These are phyloP conservation scores for Grapholita molesta DNA, from an alignment of 1,140 invertebrate genomes.

Conservation along the genomic window DNA sequence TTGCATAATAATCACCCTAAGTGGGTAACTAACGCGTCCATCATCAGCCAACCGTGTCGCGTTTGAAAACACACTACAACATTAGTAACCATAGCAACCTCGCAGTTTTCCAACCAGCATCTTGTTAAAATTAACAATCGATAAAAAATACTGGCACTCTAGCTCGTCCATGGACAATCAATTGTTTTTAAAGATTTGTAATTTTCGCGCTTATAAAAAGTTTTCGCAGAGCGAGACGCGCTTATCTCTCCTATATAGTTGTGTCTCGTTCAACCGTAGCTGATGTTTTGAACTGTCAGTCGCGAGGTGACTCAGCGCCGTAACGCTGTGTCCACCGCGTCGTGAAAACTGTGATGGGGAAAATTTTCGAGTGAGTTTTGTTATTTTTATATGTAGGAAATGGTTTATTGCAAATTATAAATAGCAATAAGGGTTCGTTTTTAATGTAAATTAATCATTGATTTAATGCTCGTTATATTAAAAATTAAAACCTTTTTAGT, in stretches of 20 bases:
- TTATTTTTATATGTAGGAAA: neutral
- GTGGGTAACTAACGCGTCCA: constrained; percentile 17
- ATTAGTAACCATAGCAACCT: neutral
- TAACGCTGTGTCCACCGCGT: neutral
- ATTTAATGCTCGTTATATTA: neutral
- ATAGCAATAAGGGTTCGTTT: neutral
- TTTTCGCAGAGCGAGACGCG: neutral
- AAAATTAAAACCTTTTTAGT: neutral
- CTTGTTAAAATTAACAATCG: neutral
- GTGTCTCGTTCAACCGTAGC: neutral
- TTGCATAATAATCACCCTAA: neutral
- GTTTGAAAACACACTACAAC: constrained; percentile 3
- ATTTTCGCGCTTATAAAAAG: constrained; percentile 1
- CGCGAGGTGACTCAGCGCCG: constrained; percentile 24
- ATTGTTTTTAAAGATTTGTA: neutral
- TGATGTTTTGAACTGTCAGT: neutral
- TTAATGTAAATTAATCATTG: too few species aligned
- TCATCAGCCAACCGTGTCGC: constrained; percentile 21
- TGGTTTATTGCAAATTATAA: neutral
- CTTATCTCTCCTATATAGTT: neutral
- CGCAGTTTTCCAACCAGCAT: too few species aligned
- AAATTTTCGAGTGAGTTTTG: constrained; percentile 50
- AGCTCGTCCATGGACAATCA: neutral
- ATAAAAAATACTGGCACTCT: constrained; percentile 1
- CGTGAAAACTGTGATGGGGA: constrained; percentile 39